Evolutionary conservation across 1,140 invertebrate species (phyloP), one percentile per base, ranked within the genome.

Genomic region (Eupeodes corollae): DNA sequence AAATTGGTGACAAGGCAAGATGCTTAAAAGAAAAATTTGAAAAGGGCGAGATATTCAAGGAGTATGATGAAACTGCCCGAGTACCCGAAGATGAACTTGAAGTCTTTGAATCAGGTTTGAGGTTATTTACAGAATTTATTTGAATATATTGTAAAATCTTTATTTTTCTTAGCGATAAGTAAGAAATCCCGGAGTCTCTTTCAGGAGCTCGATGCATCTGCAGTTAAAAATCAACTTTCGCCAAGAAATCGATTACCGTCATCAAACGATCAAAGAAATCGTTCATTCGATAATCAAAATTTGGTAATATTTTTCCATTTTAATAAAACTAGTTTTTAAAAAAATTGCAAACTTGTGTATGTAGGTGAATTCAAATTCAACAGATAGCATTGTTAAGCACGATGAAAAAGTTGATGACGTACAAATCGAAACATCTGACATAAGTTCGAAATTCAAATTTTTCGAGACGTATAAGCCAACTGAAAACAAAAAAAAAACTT

Each of bases 111-210:
- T 85, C 84, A 58, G 87, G 87, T 88, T 69, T 33, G 15, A 15
- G 31, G n/a, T 18, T 32, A 16, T n/a, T 35, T 15, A 12, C 38
- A 13, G 31, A 47, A 42, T 18, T 35, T 33, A 32, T 33, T 34
- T 10, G 16, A 31, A 35, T 26, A 11, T 11, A 32, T 19, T 37
- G 35, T 26, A 19, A 5, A 35, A 38, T 10, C 31, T 33, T 50
- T 43, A 42, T 18, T 34, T 13, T 46, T 46, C 55, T 5, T 61
- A 88, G 88, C 81, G 55, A 88, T 91, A 46, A 86, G 86, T 47
- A 87, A 88, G 67, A 85, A 88, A 60, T 91, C 88, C 0, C 78
- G 89, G 15, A 86, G 80, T 32, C 74, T 91, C 39, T 93, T 92
- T 65, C 70, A 88, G 69, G 82, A 92, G 70, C 67, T 94, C 50